A percentile compares a stretch with the other conserved stretches of the same genome.
phyloP scores from a whole-genome alignment of 2,797 vertebrate genomes.

The Hafferia zeledoni region DNA sequence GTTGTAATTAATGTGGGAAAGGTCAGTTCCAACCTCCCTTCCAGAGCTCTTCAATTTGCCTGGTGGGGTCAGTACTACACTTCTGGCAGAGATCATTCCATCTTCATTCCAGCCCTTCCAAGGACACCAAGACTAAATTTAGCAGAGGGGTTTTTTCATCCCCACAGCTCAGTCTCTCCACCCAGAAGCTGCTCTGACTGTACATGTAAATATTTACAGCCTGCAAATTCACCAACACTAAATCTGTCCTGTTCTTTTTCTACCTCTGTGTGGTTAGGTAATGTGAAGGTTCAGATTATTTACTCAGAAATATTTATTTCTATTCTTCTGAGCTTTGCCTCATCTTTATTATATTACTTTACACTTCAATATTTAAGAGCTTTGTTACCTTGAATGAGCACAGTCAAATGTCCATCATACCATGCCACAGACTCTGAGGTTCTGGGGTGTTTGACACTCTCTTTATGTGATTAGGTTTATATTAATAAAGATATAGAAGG shows the following conservation, averaged over 20 bases:
- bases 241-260: not conserved
- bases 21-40: slow-evolving; percentile 1
- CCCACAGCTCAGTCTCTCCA: not conserved
- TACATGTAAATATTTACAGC: not conserved
- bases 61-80: not conserved
- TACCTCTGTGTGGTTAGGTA: not conserved
- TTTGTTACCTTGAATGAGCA: not conserved
- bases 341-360: not conserved
- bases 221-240: not conserved
- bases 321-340: not conserved
- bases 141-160: not conserved
- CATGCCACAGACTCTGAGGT: not conserved
- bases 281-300: not conserved
- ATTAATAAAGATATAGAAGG: slow-evolving; percentile 1
- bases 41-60: not conserved
- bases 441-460: not conserved
- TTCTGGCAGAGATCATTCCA: not conserved
- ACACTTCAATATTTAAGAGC: not conserved
- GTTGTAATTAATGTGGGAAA: slow-evolving; percentile 60
- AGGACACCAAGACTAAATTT: not conserved
- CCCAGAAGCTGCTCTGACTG: not conserved
- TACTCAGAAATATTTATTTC: not conserved
- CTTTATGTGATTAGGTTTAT: not conserved
- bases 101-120: not conserved
- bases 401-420: not conserved